Conservation (phyloP, 2,797 vertebrate genomes). For the Chloroceryle amazona region DNA sequence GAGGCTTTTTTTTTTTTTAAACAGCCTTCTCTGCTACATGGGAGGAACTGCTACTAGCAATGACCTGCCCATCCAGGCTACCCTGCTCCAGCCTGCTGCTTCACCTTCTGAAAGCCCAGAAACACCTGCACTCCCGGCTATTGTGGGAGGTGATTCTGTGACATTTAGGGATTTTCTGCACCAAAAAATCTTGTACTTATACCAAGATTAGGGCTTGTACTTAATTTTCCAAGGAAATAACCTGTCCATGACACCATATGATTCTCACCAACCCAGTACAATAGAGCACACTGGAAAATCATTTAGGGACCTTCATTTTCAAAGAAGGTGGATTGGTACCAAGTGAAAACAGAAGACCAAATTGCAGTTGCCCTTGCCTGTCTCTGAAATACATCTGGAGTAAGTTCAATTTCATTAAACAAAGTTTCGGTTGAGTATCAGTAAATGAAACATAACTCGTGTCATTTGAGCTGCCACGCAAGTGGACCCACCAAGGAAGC, state of each 20-base stretch:
- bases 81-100: background rate
- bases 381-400: background rate
- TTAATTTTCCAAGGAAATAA: background rate
- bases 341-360: background rate
- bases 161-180: background rate
- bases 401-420: background rate
- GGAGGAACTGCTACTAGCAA: background rate
- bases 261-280: background rate
- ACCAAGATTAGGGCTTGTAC: background rate
- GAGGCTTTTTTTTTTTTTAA: background rate
- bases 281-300: background rate
- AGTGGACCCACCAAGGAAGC: background rate
- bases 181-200: background rate
- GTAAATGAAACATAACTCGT: background rate
- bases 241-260: fast-evolving
- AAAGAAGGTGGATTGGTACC: background rate
- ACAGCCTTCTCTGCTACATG: fast-evolving
- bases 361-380: background rate
- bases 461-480: background rate
- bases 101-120: background rate
- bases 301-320: background rate
- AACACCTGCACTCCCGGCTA: fast-evolving
- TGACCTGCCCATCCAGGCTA: background rate
- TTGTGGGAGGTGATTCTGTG: background rate
- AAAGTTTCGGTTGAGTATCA: background rate